A percentile compares a stretch with the other conserved stretches of the same genome.
phyloP scores from a whole-genome alignment of 1,140 invertebrate genomes.

The Lepidurus apus region DNA sequence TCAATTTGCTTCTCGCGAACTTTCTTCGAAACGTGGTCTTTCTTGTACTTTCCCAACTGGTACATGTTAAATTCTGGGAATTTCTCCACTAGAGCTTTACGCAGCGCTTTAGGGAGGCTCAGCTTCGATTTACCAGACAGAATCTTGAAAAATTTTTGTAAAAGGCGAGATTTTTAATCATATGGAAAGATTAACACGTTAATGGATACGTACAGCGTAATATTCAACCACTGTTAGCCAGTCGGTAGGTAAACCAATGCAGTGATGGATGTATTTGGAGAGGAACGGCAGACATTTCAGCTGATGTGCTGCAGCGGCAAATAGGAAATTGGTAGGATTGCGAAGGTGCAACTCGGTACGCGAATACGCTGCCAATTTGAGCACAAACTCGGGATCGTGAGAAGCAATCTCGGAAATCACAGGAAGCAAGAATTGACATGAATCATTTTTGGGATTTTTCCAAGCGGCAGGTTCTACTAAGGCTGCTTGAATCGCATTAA shows the following conservation, averaged over 20 bases:
- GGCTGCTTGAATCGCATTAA: background rate
- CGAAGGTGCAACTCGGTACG: background rate
- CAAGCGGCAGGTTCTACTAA: background rate
- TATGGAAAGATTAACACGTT: background rate
- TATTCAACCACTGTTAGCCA: conserved; percentile 2
- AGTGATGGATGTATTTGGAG: background rate
- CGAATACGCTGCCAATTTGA: background rate
- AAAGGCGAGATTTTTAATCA: background rate
- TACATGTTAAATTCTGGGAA: background rate
- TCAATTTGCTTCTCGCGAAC: background rate
- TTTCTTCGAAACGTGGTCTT: background rate
- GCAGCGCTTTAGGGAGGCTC: background rate
- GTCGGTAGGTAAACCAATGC: background rate
- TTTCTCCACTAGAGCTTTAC: background rate
- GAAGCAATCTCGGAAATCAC: background rate
- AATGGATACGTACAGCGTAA: background rate
- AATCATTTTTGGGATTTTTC: background rate
- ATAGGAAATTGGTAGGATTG: background rate
- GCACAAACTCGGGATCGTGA: background rate
- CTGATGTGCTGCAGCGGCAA: background rate
- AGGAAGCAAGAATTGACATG: background rate
- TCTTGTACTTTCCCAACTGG: conserved; percentile 12
- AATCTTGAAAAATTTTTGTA: background rate
- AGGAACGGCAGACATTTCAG: background rate
- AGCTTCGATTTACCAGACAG: background rate